Evolutionary conservation across 2,113 vertebrate genomes (phyloP), one percentile per base, ranked within the genome.

Genomic region (Leucosticte australis): DNA sequence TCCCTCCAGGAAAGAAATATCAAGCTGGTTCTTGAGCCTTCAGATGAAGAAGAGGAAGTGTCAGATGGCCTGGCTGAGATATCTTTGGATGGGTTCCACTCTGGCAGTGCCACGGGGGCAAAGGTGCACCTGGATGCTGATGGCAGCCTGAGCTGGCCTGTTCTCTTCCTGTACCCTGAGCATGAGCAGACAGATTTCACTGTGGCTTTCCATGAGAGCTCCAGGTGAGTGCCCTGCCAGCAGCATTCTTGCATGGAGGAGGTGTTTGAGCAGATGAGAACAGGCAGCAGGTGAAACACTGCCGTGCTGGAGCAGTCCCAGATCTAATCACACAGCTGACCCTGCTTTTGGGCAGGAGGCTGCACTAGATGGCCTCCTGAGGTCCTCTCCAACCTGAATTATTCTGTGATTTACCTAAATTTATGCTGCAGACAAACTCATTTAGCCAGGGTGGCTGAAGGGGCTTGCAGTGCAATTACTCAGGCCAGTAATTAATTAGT

Each of bases 111-210:
- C 69, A 98, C 56, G 0, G 98, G 99, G 15, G 97, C 98, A 55
- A 98, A 96, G 62, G 98, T 99, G 65, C 98, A 95, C 77, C 56
- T 99, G 27, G 98, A 99, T 83, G 98, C 98, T 42, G 97, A 98
- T 81, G 98, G 98, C 80, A 95, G 31, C 63, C 97, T 99, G 27
- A 98, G 97, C 94, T 99, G 99, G 99, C 99, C 99, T 2, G 99
- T 99, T 41, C 97, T 99, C 62, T 98, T 99, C 71, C 98, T 99
- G 44, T 99, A 99, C 83, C 99, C 99, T 0, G 99, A 99, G 89
- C 98, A 99, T 6, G 96, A 98, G 53, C 99, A 99, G 90, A 99
- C 98, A 4, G 99, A 99, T 95, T 99, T 99, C 95, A 98, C 99
- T 90, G 98, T 98, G 2, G 98, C 99, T 53, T 99, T 99, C 89